Conservation (phyloP, 2,113 vertebrate genomes). For the Cottus gobio region DNA sequence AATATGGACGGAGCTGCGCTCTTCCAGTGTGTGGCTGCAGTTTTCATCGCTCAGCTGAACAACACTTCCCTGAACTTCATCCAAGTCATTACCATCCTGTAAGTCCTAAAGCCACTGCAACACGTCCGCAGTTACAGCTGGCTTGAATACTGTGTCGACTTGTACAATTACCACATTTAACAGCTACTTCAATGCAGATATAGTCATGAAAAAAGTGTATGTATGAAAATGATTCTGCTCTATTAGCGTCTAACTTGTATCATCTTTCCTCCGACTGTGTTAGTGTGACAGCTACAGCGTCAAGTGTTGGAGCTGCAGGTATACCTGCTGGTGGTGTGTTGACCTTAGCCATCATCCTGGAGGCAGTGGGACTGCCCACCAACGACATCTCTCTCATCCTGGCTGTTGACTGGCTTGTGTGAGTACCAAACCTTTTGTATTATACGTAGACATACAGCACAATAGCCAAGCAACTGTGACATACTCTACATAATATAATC, state of each 20-base stretch:
- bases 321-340: constrained; percentile 91
- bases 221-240: not conserved
- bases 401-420: constrained; percentile 95
- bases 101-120: constrained; percentile 64
- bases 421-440: constrained; percentile 71
- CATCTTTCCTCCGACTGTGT: not conserved
- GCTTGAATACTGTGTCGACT: not conserved
- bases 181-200: no score
- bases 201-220: not conserved
- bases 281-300: constrained; percentile 91
- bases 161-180: not conserved
- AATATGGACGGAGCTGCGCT: constrained; percentile 95
- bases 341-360: constrained; percentile 92
- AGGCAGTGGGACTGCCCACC: constrained; percentile 88
- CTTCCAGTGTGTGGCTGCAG: constrained; percentile 92
- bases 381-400: constrained; percentile 90
- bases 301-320: constrained; percentile 92
- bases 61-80: constrained; percentile 84
- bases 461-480: not conserved
- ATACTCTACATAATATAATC: not conserved
- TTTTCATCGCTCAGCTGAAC: constrained; percentile 93
- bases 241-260: not conserved
- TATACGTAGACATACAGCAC: not conserved
- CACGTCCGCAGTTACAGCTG: not conserved
- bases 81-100: constrained; percentile 92